Conservation (phyloP, 2,113 vertebrate species). For the Limanda limanda region DNA sequence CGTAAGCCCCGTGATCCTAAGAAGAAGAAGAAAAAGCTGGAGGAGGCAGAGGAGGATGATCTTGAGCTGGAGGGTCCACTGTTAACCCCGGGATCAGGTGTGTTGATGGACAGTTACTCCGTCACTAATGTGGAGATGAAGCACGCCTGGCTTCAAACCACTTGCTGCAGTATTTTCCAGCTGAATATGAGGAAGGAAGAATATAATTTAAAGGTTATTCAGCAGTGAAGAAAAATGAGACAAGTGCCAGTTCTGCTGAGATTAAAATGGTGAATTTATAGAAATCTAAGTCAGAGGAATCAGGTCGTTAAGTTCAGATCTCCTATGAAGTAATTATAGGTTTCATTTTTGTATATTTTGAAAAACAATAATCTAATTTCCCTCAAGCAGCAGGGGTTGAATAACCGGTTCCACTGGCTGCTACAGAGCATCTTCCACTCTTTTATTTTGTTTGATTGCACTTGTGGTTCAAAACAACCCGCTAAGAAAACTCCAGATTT, state of each 20-base stretch:
- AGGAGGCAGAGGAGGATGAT: constrained; percentile 92
- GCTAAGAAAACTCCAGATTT: constrained; percentile 51
- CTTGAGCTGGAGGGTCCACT: constrained; percentile 93
- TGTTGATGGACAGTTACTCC: not conserved
- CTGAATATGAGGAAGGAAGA: not conserved
- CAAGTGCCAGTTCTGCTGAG: not conserved
- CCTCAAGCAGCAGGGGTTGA: constrained; percentile 59
- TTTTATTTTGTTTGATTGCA: constrained; percentile 24
- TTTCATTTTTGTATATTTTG: constrained; percentile 20
- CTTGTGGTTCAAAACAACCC: constrained; percentile 49
- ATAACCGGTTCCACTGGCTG: constrained; percentile 53
- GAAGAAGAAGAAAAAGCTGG: constrained; percentile 99
- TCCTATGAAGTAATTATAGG: not conserved
- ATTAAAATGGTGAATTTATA: no score
- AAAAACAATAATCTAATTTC: constrained; percentile 24
- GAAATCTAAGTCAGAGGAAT: not conserved
- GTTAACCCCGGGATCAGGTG: constrained; percentile 96
- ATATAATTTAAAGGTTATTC: not conserved
- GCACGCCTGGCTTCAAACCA: not conserved
- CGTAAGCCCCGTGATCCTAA: constrained; percentile 97
- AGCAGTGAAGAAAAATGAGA: not conserved
- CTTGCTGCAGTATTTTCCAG: not conserved
- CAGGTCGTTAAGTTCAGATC: constrained; percentile 6
- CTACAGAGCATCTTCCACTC: constrained; percentile 6
- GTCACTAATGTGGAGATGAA: not conserved